Evolutionary conservation across 2,797 vertebrate genomes (phyloP).

Genomic region (Danio jaintianensis): DNA sequence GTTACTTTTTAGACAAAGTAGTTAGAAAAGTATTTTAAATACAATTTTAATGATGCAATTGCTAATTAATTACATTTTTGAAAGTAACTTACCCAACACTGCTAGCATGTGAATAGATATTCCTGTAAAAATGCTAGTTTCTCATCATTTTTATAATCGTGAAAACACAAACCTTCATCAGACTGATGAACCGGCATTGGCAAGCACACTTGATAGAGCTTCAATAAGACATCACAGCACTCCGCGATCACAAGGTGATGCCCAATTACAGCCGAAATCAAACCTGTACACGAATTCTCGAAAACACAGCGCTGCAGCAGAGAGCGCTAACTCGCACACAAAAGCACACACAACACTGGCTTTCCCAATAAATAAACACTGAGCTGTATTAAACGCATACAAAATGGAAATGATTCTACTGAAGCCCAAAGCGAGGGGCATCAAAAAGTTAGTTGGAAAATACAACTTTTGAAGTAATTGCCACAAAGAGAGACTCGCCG

Average conservation of each 20-base stretch:
- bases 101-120: background rate
- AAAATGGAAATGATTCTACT: slow-evolving; percentile 75
- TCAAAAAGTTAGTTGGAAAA: slow-evolving; percentile 75
- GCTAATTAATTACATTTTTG: too few relatives aligned
- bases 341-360: slow-evolving; percentile 25
- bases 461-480: slow-evolving; percentile 84
- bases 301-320: slow-evolving; percentile 54
- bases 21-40: too few relatives aligned
- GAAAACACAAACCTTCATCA: slow-evolving; percentile 33
- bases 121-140: background rate
- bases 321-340: slow-evolving; percentile 21
- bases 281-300: slow-evolving; percentile 34
- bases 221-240: slow-evolving; percentile 65
- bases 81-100: too few relatives aligned
- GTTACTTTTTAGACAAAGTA: too few relatives aligned
- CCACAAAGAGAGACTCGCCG: slow-evolving; percentile 77
- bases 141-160: too few relatives aligned
- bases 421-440: slow-evolving; percentile 75
- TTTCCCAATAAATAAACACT: slow-evolving; percentile 68
- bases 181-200: slow-evolving; percentile 50
- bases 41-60: too few relatives aligned
- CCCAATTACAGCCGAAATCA: slow-evolving; percentile 58
- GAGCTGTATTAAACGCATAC: slow-evolving; percentile 67
- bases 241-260: slow-evolving; percentile 46
- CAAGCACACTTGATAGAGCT: slow-evolving; percentile 53